phyloP scores from a whole-genome alignment of 2,797 vertebrate genomes.

The Myripristis murdjan region DNA sequence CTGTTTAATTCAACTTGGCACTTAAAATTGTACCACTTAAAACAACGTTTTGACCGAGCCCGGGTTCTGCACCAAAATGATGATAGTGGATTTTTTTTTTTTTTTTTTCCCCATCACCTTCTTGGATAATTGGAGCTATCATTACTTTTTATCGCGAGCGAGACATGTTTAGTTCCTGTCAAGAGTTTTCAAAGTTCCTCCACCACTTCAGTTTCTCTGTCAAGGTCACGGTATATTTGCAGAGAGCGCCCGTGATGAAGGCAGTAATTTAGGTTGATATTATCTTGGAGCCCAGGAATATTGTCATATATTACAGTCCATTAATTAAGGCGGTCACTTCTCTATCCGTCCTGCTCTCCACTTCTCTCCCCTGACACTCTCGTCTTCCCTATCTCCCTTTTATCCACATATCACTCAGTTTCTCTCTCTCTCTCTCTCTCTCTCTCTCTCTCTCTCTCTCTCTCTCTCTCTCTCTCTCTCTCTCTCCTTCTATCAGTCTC shows the following conservation, averaged over 20 bases:
- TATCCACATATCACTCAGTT: slow-evolving; percentile 42
- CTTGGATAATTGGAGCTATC: slow-evolving; percentile 51
- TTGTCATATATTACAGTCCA: slow-evolving; percentile 77
- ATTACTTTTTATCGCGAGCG: slow-evolving; percentile 57
- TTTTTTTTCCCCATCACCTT: too few relatives aligned
- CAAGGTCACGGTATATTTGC: slow-evolving; percentile 77
- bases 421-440: too few relatives aligned
- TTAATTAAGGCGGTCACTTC: slow-evolving; percentile 75
- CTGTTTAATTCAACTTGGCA: slow-evolving; percentile 30
- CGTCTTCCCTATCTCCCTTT: slow-evolving; percentile 30
- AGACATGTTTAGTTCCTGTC: slow-evolving; percentile 53
- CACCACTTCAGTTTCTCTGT: slow-evolving; percentile 51
- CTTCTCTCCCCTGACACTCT: slow-evolving; percentile 47
- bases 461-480: slow-evolving; percentile 54
- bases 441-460: background rate
- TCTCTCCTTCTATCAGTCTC: slow-evolving; percentile 52
- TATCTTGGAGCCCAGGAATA: slow-evolving; percentile 75
- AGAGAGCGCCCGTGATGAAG: slow-evolving; percentile 61
- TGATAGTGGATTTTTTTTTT: slow-evolving; percentile 26
- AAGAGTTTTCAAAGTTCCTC: slow-evolving; percentile 38
- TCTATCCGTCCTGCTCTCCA: slow-evolving; percentile 55
- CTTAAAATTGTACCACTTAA: background rate
- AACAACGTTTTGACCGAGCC: slow-evolving; percentile 9
- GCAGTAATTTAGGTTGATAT: slow-evolving; percentile 74
- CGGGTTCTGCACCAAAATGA: slow-evolving; percentile 6